These are phyloP conservation scores for Drosophila ustulata DNA, from an alignment of 2,888 invertebrate species.

Conservation along the genomic window DNA sequence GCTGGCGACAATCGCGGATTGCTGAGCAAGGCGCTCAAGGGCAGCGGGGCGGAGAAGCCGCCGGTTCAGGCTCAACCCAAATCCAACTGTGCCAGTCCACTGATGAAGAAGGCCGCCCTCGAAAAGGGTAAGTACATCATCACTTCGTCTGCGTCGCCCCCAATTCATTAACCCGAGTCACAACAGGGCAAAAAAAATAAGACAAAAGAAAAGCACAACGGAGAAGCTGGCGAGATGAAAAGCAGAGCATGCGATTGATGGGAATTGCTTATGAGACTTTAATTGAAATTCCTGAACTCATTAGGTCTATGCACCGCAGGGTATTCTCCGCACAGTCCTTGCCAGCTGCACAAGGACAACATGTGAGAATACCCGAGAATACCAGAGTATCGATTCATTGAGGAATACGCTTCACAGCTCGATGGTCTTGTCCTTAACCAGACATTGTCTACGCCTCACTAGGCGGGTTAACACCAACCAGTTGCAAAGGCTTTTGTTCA, in stretches of 20 bases:
- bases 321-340: slow-evolving; percentile 1
- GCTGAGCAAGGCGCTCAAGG: slow-evolving; percentile 92
- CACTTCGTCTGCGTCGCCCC: neutral
- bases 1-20: slow-evolving; percentile 94
- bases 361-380: neutral
- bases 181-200: neutral
- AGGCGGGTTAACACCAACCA: neutral
- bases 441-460: neutral
- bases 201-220: neutral
- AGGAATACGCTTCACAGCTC: neutral
- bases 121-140: slow-evolving; percentile 63
- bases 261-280: slow-evolving; percentile 52
- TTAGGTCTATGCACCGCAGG: slow-evolving; percentile 41
- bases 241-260: slow-evolving; percentile 38
- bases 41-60: slow-evolving; percentile 89
- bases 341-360: slow-evolving; percentile 1
- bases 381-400: slow-evolving; percentile 9
- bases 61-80: slow-evolving; percentile 60
- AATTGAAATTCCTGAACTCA: slow-evolving; percentile 61
- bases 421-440: neutral
- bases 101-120: slow-evolving; percentile 71
- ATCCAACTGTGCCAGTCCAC: slow-evolving; percentile 68
- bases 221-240: slow-evolving; percentile 2
- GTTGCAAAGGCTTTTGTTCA: neutral
- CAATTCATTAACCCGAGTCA: slow-evolving; percentile 18